A percentile compares a stretch with the other conserved stretches of the same genome.
Evolutionary conservation across 1,140 invertebrate species (phyloP).

Genomic region (Apolygus lucorum): DNA sequence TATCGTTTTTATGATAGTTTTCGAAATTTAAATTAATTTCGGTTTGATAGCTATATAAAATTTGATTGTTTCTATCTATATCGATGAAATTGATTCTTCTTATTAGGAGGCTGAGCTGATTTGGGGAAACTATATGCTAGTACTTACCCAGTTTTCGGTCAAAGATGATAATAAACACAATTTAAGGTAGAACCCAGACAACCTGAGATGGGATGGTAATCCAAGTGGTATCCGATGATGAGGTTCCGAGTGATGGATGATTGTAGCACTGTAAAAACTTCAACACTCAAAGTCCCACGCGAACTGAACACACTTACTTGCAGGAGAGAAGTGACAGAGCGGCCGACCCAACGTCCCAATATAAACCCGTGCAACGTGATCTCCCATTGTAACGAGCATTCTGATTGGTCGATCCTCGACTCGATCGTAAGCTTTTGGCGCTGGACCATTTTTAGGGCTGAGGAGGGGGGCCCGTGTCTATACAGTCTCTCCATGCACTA

Average conservation of each 20-base stretch:
- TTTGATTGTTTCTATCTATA: no score
- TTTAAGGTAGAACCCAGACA: conserved; percentile 21
- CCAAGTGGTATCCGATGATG: conserved; percentile 6
- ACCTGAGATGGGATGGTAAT: conserved; percentile 9
- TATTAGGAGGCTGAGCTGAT: no score
- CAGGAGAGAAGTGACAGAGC: conserved; percentile 83
- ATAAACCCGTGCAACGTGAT: conserved; percentile 83
- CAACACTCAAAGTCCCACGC: conserved; percentile 17
- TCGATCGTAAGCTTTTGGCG: neutral
- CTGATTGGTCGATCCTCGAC: conserved; percentile 41
- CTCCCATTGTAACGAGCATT: conserved; percentile 45
- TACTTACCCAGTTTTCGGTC: neutral
- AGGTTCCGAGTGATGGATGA: conserved; percentile 3
- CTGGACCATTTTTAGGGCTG: neutral
- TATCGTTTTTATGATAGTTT: no score
- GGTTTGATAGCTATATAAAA: no score
- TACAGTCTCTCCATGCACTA: conserved; percentile 2
- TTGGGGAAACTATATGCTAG: neutral
- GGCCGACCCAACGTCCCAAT: conserved; percentile 55
- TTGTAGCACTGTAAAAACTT: neutral
- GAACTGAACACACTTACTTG: conserved; percentile 64
- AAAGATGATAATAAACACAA: neutral
- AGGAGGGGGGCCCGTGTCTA: neutral
- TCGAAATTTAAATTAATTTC: no score
- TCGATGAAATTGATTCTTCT: no score